Evolutionary conservation across 2,797 vertebrate species (phyloP).

Genomic region (Pantherophis vulpinus): DNA sequence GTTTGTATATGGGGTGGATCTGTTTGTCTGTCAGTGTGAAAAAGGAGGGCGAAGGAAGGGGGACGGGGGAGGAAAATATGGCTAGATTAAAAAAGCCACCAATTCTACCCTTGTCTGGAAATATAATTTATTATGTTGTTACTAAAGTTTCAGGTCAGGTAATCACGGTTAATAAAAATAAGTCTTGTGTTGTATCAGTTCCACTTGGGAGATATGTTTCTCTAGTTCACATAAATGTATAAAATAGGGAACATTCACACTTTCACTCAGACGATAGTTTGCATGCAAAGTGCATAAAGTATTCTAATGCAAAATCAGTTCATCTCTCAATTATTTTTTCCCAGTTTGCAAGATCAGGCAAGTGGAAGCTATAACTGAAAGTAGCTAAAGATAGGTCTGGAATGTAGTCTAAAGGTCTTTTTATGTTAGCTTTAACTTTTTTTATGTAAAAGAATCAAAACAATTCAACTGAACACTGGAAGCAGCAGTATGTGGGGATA

Average conservation of each 20-base stretch:
- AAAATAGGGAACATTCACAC: background rate
- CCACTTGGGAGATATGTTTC: background rate
- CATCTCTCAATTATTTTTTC: background rate
- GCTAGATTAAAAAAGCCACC: background rate
- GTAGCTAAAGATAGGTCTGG: background rate
- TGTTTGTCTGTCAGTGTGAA: too few species aligned
- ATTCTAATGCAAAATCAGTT: background rate
- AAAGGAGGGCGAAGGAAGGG: accelerated
- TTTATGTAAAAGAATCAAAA: background rate
- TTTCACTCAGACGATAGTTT: background rate
- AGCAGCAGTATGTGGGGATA: background rate
- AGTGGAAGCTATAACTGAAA: background rate
- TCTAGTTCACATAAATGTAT: background rate
- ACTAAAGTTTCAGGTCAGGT: background rate
- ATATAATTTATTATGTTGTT: background rate
- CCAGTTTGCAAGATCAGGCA: background rate
- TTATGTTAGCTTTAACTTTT: background rate
- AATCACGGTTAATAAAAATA: background rate
- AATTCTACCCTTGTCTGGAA: background rate
- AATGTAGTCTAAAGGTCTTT: background rate
- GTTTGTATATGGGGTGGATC: too few species aligned
- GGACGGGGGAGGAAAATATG: background rate
- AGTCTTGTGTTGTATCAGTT: background rate
- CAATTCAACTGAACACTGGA: background rate
- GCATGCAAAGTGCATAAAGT: background rate